These are phyloP conservation scores for Labrus mixtus DNA, from an alignment of 2,113 vertebrate species.

Conservation along the genomic window DNA sequence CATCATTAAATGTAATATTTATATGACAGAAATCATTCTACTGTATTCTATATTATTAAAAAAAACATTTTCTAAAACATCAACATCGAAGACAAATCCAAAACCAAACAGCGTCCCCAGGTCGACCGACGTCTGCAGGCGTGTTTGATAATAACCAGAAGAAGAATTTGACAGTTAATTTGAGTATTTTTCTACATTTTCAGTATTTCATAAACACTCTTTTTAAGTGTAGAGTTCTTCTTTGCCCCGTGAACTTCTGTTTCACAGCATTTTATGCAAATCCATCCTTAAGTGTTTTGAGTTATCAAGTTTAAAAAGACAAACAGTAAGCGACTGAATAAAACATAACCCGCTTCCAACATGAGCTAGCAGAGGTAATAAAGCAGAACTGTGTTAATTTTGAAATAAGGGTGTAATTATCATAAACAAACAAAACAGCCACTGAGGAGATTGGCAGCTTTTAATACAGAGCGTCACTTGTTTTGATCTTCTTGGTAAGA, in stretches of 20 bases:
- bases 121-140: too few relatives aligned
- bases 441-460: constrained; percentile 38
- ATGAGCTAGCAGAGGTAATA: constrained; percentile 46
- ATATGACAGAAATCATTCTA: too few relatives aligned
- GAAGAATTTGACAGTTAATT: not conserved
- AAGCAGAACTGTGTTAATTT: constrained; percentile 52
- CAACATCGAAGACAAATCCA: too few relatives aligned
- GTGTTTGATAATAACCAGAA: not conserved
- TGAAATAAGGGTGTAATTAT: constrained; percentile 52
- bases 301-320: not conserved
- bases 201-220: not conserved
- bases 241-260: not conserved
- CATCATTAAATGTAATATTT: too few relatives aligned
- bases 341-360: constrained; percentile 27
- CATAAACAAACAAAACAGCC: constrained; percentile 53
- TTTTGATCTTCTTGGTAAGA: constrained; percentile 19
- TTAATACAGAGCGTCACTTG: constrained; percentile 18
- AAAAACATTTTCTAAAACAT: too few relatives aligned
- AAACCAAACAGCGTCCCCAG: too few relatives aligned
- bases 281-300: constrained; percentile 29
- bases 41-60: too few relatives aligned
- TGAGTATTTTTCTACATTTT: not conserved
- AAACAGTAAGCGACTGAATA: constrained; percentile 16
- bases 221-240: not conserved
- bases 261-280: constrained; percentile 33